These are phyloP conservation scores for Piaya cayana DNA, from an alignment of 2,113 vertebrate species.

Conservation along the genomic window DNA sequence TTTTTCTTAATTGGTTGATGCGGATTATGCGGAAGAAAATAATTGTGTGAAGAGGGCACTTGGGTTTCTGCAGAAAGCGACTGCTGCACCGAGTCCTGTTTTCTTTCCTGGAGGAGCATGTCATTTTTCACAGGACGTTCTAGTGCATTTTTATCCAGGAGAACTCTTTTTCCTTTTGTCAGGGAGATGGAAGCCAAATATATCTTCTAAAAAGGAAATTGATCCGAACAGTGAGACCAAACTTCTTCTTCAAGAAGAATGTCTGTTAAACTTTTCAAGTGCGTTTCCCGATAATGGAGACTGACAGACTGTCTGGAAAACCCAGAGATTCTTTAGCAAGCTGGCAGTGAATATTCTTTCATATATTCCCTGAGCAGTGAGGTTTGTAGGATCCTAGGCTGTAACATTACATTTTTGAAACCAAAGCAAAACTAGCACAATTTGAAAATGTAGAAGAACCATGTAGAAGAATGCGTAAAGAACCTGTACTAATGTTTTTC, in stretches of 20 bases:
- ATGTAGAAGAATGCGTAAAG: not conserved
- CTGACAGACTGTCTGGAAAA: not conserved
- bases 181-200: not conserved
- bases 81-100: not conserved
- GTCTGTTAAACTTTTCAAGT: not conserved
- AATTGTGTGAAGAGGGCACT: not conserved
- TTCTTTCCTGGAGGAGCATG: not conserved
- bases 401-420: not conserved
- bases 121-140: not conserved
- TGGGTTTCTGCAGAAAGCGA: not conserved
- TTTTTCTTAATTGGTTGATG: not conserved
- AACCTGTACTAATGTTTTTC: not conserved
- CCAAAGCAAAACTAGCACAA: not conserved
- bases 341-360: not conserved
- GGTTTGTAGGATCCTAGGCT: not conserved
- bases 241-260: not conserved
- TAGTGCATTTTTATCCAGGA: not conserved
- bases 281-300: not conserved
- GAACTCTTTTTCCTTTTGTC: not conserved
- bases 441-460: not conserved
- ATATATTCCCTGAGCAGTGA: not conserved
- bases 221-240: not conserved
- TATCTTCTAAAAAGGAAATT: not conserved
- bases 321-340: not conserved
- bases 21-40: not conserved